Evolutionary conservation across 1,140 invertebrate genomes (phyloP), one percentile per base, ranked within the genome.

Genomic region (Drosophila takahashii): DNA sequence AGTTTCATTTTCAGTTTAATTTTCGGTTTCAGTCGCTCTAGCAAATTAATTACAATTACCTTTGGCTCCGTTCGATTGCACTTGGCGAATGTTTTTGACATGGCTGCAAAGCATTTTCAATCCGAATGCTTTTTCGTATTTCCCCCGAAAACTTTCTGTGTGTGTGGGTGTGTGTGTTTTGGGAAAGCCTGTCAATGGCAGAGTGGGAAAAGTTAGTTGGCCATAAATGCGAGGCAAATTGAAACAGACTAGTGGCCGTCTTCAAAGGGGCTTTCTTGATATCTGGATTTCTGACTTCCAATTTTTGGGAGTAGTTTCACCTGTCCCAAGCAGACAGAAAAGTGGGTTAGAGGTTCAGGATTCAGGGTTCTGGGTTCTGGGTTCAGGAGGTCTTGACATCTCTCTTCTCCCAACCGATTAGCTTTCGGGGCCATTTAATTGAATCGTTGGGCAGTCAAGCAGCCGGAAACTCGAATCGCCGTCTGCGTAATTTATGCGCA

Each of bases 401-500:
- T 10, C 41, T 42, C 41, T 3, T 37, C 36, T 37, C 1, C 4
- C 4, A 13, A n/a, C 10, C 36, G 71, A 58, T 75, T 75, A 58
- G 72, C 34, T 75, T 22, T 50, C 16, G 47, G 53, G 37, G 29
- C 18, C 37, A 58, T 59, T 41, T 77, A 70, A 77, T 77, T 77
- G 74, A 75, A 75, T 75, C 71, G 71, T 75, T 75, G 59, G 52
- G 61, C 72, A 67, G 41, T 59, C 73, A 69, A 57, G 64, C 67
- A 70, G 64, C 66, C 65, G 64, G 64, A 69, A 56, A 57, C n/a
- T 11, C 13, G 15, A 50, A 41, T 41, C 29, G 27, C 9, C 27
- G 7, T 15, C 10, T 39, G 16, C 15, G 44, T 86, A 84, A 84
- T 85, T 84, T 86, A 85, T 85, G 81, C 79, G 81, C 81, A 85